Percentiles rank a stretch among this genome's conserved stretches.
phyloP scores from a whole-genome alignment of 2,888 invertebrate species.

The Lordiphosa fenestrarum region DNA sequence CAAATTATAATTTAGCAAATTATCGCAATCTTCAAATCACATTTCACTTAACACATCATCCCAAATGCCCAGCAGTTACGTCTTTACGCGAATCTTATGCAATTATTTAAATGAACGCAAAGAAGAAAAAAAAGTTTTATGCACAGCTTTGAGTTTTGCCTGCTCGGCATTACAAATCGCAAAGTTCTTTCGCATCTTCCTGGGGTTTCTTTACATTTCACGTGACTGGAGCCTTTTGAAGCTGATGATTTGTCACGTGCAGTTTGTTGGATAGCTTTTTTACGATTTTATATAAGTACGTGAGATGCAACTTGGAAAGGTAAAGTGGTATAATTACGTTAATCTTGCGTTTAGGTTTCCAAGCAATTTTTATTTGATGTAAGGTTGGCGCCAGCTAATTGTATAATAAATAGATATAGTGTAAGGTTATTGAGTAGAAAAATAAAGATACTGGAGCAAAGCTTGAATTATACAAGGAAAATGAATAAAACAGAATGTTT shows the following conservation, averaged over 20 bases:
- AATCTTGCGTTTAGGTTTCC: too few relatives aligned
- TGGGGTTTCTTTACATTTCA: constrained; percentile 39
- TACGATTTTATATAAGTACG: neutral
- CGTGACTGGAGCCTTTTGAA: constrained; percentile 35
- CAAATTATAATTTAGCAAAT: too few relatives aligned
- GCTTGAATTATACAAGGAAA: too few relatives aligned
- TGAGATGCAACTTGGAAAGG: too few relatives aligned
- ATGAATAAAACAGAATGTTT: too few relatives aligned
- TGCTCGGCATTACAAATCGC: constrained; percentile 23
- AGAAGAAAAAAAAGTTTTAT: constrained; percentile 32
- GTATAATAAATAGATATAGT: too few relatives aligned
- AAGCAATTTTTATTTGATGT: too few relatives aligned
- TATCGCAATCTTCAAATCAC: constrained; percentile 29
- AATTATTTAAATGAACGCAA: constrained; percentile 46
- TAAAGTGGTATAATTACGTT: too few relatives aligned
- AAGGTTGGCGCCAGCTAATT: too few relatives aligned
- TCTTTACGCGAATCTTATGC: constrained; percentile 47
- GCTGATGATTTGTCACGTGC: constrained; percentile 51
- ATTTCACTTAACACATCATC: too few relatives aligned
- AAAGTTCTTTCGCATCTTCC: constrained; percentile 28
- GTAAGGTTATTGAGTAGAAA: too few relatives aligned
- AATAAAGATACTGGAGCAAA: too few relatives aligned
- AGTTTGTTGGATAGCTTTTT: constrained; percentile 25
- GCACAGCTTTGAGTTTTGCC: constrained; percentile 50
- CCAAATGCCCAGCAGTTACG: constrained; percentile 26